Base-by-base conservation (phyloP, 2,797 vertebrate species). In the Sebastes cheni region DNA sequence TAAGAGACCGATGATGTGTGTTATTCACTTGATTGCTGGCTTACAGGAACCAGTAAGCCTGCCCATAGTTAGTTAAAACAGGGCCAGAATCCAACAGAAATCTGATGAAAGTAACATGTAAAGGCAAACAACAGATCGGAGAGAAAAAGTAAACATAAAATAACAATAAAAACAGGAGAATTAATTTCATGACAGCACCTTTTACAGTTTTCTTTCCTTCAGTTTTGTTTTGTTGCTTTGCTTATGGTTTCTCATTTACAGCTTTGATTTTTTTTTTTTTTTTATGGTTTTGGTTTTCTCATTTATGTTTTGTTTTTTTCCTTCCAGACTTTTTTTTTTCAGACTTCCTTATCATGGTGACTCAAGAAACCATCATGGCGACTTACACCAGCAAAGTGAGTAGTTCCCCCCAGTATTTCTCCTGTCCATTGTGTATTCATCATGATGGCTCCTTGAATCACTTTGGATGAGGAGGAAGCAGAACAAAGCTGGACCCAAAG, bases 341-440 rank as follows among this genome's bases (percentile, higher is more conserved):
- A 90, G 91, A 87, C 83, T 89, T 90, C 87, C 82, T 93, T 91
- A 88, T 89, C 85, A 87, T 89, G 92, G 90, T 91, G 85, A 90
- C 88, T 90, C 90, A 89, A 89, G 91, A 88, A 93, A 92, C 72
- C 89, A 91, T 89, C 88, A 90, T 90, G 90, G 79, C 79, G 75
- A 87, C 89, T 91, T 87, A 81, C 86, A 92, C 69, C 85, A 13
- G 55, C 89, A 89, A 93, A 89, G 90, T 92, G 89, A 92, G 87
- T 92, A 91, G 88, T 74, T 20, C 50, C 77, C 83, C 75, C 71
- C 58, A 73, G 56, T 75, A 88, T 85, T 81, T 88, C 81, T 88
- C 81, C 85, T 85, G 82, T 86, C 88, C 80, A 54, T 62, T 91
- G 74, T 87, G 61, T 86, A 36, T 85, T 75, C 82, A 79, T 83